phyloP scores from a whole-genome alignment of 2,113 vertebrate species.

The Calcarius ornatus region DNA sequence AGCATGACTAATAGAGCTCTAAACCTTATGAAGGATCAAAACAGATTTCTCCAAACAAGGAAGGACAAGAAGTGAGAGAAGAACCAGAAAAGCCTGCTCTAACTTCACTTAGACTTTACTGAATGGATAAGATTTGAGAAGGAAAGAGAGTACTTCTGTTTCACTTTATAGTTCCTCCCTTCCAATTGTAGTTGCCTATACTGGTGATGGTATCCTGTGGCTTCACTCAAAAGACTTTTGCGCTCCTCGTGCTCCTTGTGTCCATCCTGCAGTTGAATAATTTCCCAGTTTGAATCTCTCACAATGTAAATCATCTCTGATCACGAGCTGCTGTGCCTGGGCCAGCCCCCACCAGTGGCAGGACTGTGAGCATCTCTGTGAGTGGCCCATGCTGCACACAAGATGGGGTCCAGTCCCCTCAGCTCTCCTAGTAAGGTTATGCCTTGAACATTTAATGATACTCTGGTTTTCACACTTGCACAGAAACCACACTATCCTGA shows the following conservation, averaged over 20 bases:
- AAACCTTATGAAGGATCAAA: background rate
- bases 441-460: background rate
- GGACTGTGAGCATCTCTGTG: background rate
- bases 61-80: background rate
- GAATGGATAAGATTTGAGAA: background rate
- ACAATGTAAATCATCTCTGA: background rate
- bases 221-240: background rate
- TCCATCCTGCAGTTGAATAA: background rate
- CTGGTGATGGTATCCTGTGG: background rate
- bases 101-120: background rate
- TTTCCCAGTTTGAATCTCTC: background rate
- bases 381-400: background rate
- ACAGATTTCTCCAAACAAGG: background rate
- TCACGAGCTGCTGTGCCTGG: background rate
- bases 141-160: background rate
- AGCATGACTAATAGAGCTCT: background rate
- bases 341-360: background rate
- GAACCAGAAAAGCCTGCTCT: background rate
- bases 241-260: background rate
- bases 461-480: background rate
- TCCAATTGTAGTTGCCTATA: background rate
- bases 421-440: background rate
- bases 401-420: too few relatives aligned
- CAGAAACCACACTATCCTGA: background rate
- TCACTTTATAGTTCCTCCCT: background rate